phyloP scores from a whole-genome alignment of 2,888 invertebrate species.

The Eristalinus sepulchralis region DNA sequence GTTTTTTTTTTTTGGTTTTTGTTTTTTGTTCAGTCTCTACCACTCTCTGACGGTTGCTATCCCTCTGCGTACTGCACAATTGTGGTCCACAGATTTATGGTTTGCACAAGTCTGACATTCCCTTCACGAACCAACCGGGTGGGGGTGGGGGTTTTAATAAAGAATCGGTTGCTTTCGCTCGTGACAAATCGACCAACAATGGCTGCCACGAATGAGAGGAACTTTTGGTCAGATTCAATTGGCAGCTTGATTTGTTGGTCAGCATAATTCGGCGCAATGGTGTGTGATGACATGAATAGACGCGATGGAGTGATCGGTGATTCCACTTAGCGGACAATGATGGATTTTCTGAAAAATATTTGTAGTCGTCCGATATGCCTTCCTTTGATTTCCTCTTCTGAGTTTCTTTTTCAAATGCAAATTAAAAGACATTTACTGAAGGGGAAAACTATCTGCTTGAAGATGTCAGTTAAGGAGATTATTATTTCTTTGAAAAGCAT shows the following conservation, averaged over 20 bases:
- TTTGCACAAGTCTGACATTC: constrained; percentile 43
- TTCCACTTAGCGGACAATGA: background rate
- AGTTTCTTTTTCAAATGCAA: too few species aligned
- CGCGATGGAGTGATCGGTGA: background rate
- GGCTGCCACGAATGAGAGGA: constrained; percentile 39
- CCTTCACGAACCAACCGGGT: constrained; percentile 24
- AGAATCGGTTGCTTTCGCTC: constrained; percentile 25
- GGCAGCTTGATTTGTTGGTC: constrained; percentile 52
- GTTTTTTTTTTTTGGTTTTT: background rate
- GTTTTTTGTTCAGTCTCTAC: background rate
- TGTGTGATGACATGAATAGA: background rate
- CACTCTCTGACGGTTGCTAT: background rate
- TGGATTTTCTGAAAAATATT: background rate
- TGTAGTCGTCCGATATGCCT: too few species aligned
- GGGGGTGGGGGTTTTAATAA: background rate
- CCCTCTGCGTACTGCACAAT: constrained; percentile 12
- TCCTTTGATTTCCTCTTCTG: too few species aligned
- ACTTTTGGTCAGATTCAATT: constrained; percentile 57
- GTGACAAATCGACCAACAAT: constrained; percentile 32
- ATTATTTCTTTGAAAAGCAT: too few species aligned
- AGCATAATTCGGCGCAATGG: constrained; percentile 36
- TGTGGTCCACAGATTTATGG: constrained; percentile 56
- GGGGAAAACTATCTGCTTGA: too few species aligned
- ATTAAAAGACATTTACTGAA: too few species aligned
- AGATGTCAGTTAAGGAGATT: too few species aligned